These are phyloP conservation scores for Lagenorhynchus albirostris DNA, from an alignment of 2,113 vertebrate genomes.

Conservation along the genomic window DNA sequence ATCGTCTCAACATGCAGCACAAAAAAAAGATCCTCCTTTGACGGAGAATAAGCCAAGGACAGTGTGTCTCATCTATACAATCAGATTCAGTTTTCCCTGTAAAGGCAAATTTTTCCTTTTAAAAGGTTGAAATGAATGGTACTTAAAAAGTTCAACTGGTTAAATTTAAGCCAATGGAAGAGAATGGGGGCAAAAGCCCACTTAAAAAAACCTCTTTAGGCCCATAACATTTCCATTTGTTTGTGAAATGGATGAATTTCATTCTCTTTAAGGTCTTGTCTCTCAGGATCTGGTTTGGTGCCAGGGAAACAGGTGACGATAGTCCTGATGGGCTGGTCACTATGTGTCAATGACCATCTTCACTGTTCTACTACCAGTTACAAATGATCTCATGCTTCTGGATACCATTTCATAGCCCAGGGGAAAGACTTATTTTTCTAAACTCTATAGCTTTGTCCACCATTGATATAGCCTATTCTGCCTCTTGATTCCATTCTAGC, in stretches of 20 bases:
- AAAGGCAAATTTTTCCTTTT: conserved; percentile 34
- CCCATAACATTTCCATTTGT: neutral
- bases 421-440: neutral
- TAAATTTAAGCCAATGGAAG: conserved; percentile 4
- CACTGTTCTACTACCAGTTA: neutral
- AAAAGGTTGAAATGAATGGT: conserved; percentile 10
- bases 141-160: neutral
- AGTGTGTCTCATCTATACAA: neutral
- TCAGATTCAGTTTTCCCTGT: neutral
- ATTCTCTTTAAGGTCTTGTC: neutral
- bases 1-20: neutral
- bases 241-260: neutral
- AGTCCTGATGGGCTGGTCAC: neutral
- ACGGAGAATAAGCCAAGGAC: conserved; percentile 1
- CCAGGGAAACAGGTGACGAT: neutral
- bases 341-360: neutral
- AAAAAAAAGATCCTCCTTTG: neutral
- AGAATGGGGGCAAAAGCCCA: neutral
- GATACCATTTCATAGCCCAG: neutral
- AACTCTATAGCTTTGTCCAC: neutral
- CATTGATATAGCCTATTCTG: neutral
- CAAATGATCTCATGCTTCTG: neutral
- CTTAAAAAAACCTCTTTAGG: neutral
- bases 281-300: neutral
- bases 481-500: neutral